phyloP scores from a whole-genome alignment of 2,113 vertebrate genomes.

The Oncorhynchus mykiss region DNA sequence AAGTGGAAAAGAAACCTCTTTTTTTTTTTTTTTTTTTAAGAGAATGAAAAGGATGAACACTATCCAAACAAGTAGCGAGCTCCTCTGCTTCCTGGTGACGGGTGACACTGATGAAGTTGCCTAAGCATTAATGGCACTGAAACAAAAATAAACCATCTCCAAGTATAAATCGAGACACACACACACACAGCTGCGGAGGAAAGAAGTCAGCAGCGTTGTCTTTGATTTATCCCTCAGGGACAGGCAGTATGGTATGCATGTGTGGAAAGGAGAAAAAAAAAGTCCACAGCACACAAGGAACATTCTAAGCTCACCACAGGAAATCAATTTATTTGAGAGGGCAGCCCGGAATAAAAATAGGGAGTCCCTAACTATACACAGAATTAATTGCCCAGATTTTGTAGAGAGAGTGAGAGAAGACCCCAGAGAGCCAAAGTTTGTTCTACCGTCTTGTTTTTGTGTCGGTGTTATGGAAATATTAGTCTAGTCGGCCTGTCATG shows the following conservation, averaged over 20 bases:
- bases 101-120: slow-evolving; percentile 54
- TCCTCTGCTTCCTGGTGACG: slow-evolving; percentile 53
- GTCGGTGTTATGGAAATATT: slow-evolving; percentile 64
- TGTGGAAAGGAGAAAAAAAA: background rate
- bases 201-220: slow-evolving; percentile 54
- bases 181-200: slow-evolving; percentile 49
- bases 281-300: slow-evolving; percentile 52
- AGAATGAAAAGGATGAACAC: background rate
- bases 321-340: slow-evolving; percentile 77
- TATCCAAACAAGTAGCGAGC: slow-evolving; percentile 46
- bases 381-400: slow-evolving; percentile 74
- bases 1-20: slow-evolving; percentile 23
- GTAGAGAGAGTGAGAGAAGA: slow-evolving; percentile 43
- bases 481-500: slow-evolving; percentile 63
- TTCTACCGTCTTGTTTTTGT: slow-evolving; percentile 62
- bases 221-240: slow-evolving; percentile 75
- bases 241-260: slow-evolving; percentile 41
- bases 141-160: slow-evolving; percentile 74
- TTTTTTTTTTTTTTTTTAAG: background rate
- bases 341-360: slow-evolving; percentile 72
- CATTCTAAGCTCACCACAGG: slow-evolving; percentile 69
- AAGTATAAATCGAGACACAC: slow-evolving; percentile 60
- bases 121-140: slow-evolving; percentile 68
- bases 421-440: slow-evolving; percentile 67
- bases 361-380: slow-evolving; percentile 58